phyloP scores from a whole-genome alignment of 1,140 invertebrate genomes.

The Bombus ignitus region DNA sequence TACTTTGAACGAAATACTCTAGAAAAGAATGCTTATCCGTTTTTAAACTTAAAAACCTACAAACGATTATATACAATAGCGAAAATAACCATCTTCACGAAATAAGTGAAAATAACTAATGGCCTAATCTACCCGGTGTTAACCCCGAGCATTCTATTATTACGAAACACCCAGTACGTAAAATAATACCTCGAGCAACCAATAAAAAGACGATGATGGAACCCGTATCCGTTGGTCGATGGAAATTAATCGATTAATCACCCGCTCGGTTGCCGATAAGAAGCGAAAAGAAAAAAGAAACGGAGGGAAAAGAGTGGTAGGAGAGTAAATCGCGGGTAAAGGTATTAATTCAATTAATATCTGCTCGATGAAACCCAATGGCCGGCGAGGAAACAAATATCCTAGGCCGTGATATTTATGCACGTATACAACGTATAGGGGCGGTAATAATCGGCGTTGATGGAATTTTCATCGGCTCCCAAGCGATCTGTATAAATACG shows the following conservation, averaged over 20 bases:
- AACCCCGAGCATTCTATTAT: too few relatives aligned
- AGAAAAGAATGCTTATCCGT: neutral
- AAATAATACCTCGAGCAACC: neutral
- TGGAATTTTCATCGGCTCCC: constrained; percentile 53
- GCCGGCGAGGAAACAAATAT: neutral
- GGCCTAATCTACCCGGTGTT: neutral
- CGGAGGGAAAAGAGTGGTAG: neutral
- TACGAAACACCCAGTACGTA: neutral
- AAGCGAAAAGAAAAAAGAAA: neutral
- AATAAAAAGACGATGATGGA: neutral
- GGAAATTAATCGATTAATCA: constrained; percentile 41
- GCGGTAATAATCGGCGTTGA: constrained; percentile 45
- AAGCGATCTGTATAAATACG: constrained; percentile 37
- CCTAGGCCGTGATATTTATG: neutral
- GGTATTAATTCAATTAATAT: constrained; percentile 40
- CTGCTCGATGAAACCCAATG: constrained; percentile 6
- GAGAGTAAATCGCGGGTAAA: neutral
- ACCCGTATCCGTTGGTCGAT: neutral
- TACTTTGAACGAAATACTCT: neutral
- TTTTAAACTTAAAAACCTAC: neutral
- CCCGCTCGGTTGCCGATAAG: neutral
- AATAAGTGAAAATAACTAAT: neutral
- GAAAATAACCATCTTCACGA: neutral
- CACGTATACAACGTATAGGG: neutral
- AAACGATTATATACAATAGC: neutral